These are phyloP conservation scores for Eunapius fragilis DNA, from an alignment of 37 sponge, comb jelly and placozoan species.

Conservation along the genomic window DNA sequence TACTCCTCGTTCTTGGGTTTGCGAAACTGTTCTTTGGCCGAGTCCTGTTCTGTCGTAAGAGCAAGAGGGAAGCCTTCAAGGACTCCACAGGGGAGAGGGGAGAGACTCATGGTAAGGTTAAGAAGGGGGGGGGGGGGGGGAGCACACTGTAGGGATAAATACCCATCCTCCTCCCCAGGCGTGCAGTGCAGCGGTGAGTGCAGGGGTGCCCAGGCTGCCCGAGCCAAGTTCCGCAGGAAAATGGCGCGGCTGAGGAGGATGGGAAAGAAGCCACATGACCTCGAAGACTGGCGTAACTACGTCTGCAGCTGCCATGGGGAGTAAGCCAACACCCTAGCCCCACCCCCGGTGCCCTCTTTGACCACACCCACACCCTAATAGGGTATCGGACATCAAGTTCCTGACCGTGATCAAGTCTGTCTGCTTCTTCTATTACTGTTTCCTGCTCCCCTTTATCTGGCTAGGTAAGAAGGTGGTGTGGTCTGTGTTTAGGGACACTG, in stretches of 20 bases:
- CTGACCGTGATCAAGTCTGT: slow-evolving; percentile 49
- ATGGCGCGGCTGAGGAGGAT: slow-evolving; percentile 30
- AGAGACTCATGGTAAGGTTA: background rate
- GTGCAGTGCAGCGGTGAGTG: slow-evolving; percentile 76
- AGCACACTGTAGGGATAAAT: background rate
- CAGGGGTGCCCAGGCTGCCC: slow-evolving; percentile 74
- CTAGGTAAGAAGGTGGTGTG: slow-evolving; percentile 64
- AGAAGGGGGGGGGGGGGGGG: background rate
- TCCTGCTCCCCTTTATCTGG: slow-evolving; percentile 67
- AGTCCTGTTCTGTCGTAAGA: slow-evolving; percentile 69
- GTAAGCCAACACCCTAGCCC: slow-evolving; percentile 23
- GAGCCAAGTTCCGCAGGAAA: slow-evolving; percentile 58
- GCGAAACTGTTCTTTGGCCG: slow-evolving; percentile 73
- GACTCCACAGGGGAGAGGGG: slow-evolving; percentile 64
- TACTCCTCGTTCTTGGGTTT: slow-evolving; percentile 61
- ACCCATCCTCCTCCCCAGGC: background rate
- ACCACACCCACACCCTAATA: background rate
- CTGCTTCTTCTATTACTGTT: slow-evolving; percentile 82
- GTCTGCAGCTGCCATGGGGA: slow-evolving; percentile 73
- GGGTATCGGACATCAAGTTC: slow-evolving; percentile 68
- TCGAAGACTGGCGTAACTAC: slow-evolving; percentile 83
- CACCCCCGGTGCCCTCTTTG: background rate
- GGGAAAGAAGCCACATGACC: slow-evolving; percentile 54
- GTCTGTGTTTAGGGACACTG: slow-evolving; percentile 57
- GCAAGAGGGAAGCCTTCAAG: slow-evolving; percentile 60